Percentiles rank a stretch among this genome's conserved stretches.
These are phyloP conservation scores for Chloebia gouldiae DNA, from an alignment of 2,113 vertebrate genomes.

Conservation along the genomic window DNA sequence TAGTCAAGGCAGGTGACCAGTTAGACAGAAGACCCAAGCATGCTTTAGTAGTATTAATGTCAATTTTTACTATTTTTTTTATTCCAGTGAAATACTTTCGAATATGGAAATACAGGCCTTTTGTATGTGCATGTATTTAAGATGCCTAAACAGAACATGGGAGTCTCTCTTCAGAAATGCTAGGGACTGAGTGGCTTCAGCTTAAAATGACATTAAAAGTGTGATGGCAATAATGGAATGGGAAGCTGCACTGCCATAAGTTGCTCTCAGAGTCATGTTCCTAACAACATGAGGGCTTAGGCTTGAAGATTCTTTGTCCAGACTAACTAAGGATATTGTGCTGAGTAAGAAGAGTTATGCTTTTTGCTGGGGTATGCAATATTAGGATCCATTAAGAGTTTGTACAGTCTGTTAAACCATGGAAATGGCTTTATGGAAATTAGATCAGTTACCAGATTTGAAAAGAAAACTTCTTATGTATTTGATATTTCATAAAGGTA, in stretches of 20 bases:
- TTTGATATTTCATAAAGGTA: neutral
- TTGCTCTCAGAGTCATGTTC: neutral
- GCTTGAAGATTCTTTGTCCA: neutral
- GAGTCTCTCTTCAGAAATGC: neutral
- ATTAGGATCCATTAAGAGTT: neutral
- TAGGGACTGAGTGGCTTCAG: neutral
- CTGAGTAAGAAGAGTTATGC: neutral
- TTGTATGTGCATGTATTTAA: neutral
- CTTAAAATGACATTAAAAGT: neutral
- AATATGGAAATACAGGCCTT: neutral
- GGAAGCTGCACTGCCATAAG: neutral
- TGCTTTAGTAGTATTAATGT: neutral
- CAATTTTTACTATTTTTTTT: neutral
- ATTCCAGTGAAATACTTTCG: neutral
- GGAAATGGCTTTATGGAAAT: neutral
- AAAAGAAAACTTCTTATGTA: neutral
- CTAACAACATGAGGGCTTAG: neutral
- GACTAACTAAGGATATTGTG: neutral
- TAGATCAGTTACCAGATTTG: neutral
- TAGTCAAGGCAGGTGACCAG: neutral
- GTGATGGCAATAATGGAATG: neutral
- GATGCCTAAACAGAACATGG: neutral
- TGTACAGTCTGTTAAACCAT: neutral
- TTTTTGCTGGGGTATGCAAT: neutral
- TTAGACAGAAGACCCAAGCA: neutral